Percentiles rank a stretch among this genome's conserved stretches.
Evolutionary conservation across 1,140 invertebrate genomes (phyloP).

Genomic region (Eurytemora carolleeae): DNA sequence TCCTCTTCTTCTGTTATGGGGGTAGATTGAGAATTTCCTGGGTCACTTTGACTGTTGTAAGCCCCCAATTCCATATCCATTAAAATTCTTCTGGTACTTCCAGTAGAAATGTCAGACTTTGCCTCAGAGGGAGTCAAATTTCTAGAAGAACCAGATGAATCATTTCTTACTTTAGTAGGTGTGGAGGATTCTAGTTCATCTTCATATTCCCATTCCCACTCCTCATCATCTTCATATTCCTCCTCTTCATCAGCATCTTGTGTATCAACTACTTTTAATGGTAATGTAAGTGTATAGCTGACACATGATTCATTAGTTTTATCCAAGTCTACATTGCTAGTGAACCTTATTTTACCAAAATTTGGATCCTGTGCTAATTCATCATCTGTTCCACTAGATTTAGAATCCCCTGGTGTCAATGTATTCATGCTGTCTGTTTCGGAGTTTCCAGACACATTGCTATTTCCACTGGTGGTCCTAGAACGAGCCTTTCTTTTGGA

Average conservation of each 20-base stretch:
- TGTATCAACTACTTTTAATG: not conserved
- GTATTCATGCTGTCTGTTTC: slow-evolving; percentile 6
- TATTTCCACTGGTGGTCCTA: not conserved
- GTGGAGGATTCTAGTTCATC: not conserved
- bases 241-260: not conserved
- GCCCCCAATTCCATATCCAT: slow-evolving; percentile 11
- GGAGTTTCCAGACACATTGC: not conserved
- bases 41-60: slow-evolving; percentile 6
- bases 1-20: not conserved
- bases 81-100: slow-evolving; percentile 1
- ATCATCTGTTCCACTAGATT: slow-evolving; percentile 9
- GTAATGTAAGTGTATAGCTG: not conserved
- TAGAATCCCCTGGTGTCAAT: slow-evolving; percentile 3
- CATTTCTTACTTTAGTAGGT: not conserved
- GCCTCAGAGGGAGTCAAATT: not conserved
- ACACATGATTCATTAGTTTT: not conserved
- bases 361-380: not conserved
- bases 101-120: not conserved
- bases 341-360: not conserved
- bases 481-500: not conserved
- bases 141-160: not conserved
- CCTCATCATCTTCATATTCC: not conserved
- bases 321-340: not conserved
- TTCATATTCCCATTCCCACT: slow-evolving; percentile 8
- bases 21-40: not conserved